These are phyloP conservation scores for Drosophila eugracilis DNA, from an alignment of 1,140 invertebrate genomes.

Conservation along the genomic window DNA sequence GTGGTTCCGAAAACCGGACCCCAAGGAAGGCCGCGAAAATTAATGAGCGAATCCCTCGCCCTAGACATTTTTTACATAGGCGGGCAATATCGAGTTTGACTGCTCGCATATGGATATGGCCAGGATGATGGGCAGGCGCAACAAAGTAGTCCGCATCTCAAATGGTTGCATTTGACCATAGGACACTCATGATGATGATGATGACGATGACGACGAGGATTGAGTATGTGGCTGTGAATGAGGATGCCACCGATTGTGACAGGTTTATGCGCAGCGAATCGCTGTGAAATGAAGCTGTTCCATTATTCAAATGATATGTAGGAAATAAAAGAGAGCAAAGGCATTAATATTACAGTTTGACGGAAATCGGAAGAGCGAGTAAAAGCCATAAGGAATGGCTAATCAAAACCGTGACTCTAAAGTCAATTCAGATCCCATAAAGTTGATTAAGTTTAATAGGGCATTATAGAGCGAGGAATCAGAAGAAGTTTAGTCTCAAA, in stretches of 20 bases:
- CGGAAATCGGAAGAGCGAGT: no score
- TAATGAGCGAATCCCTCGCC: conserved; percentile 78
- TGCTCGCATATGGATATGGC: conserved; percentile 36
- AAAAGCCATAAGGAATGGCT: not conserved
- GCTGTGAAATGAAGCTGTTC: not conserved
- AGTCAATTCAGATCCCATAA: not conserved
- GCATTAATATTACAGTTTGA: not conserved
- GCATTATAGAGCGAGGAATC: no score
- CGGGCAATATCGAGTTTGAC: conserved; percentile 48
- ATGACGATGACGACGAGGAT: conserved; percentile 6
- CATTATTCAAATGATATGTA: conserved; percentile 5
- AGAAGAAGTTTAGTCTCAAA: no score
- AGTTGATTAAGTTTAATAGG: not conserved
- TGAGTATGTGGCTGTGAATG: conserved; percentile 11
- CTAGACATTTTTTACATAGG: conserved; percentile 57
- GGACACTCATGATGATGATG: conserved; percentile 39
- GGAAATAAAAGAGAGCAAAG: not conserved
- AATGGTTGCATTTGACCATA: conserved; percentile 24
- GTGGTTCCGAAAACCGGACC: conserved; percentile 33
- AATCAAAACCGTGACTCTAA: no score
- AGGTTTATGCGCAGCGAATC: conserved; percentile 63
- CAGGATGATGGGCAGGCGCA: conserved; percentile 66
- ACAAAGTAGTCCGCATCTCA: conserved; percentile 44
- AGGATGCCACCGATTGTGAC: conserved; percentile 44
- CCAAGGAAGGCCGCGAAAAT: conserved; percentile 62